Evolutionary conservation across 1,140 invertebrate species (phyloP).

Genomic region (Muscidifurax raptorellus): DNA sequence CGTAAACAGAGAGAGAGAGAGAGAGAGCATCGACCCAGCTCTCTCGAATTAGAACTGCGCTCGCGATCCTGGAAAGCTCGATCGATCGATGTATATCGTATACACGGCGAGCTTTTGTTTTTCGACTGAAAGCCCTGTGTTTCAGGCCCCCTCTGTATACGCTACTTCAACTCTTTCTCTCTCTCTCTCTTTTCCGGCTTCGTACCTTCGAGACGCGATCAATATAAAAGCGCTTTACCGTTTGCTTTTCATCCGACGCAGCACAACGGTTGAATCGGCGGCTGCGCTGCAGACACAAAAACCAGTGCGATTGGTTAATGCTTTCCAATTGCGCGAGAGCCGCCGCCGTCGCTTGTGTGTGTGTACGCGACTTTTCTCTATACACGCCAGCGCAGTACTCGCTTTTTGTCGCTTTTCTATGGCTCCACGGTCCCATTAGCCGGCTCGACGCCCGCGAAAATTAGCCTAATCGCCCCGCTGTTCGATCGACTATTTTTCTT

Average conservation of each 20-base stretch:
- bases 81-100: constrained; percentile 14
- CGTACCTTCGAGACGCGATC: background rate
- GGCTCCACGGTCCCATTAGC: background rate
- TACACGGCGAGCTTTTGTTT: constrained; percentile 17
- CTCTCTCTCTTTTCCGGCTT: background rate
- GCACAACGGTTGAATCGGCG: background rate
- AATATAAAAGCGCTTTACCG: constrained; percentile 10
- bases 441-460: constrained; percentile 6
- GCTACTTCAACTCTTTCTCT: background rate
- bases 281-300: background rate
- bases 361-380: background rate
- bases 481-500: background rate
- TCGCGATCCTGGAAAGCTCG: constrained; percentile 14
- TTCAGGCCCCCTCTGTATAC: background rate
- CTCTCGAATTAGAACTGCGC: constrained; percentile 26
- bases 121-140: background rate
- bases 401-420: background rate
- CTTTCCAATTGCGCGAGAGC: background rate
- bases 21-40: too few species aligned
- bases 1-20: constrained; percentile 46
- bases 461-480: constrained; percentile 35
- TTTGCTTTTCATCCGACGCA: constrained; percentile 9
- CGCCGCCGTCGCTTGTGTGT: background rate
- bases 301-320: background rate
- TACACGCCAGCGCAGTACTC: background rate